These are phyloP conservation scores for Willisornis vidua DNA, from an alignment of 2,113 vertebrate genomes.

Conservation along the genomic window DNA sequence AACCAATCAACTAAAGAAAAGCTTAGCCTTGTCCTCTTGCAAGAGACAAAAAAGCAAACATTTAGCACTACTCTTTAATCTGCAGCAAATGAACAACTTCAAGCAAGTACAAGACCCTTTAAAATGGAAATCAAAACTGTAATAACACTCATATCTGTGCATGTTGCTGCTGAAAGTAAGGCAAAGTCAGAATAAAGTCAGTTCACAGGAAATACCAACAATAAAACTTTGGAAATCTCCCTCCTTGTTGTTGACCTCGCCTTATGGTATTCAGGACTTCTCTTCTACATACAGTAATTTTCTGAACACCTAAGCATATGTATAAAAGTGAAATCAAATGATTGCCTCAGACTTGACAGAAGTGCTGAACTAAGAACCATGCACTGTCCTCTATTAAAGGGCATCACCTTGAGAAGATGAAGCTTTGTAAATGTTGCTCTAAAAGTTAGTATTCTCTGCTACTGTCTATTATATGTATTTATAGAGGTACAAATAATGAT, in stretches of 20 bases:
- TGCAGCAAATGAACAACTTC: not conserved
- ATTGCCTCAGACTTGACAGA: conserved; percentile 93
- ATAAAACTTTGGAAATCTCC: conserved; percentile 22
- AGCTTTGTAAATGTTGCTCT: conserved; percentile 53
- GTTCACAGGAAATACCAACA: conserved; percentile 35
- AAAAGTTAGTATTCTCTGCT: conserved; percentile 59
- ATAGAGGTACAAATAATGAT: not conserved
- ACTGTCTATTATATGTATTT: conserved; percentile 41
- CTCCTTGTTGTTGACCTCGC: conserved; percentile 71
- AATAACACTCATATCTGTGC: not conserved
- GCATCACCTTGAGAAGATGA: conserved; percentile 78
- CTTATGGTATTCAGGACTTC: conserved; percentile 50
- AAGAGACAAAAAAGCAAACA: not conserved
- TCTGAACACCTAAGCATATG: conserved; percentile 95
- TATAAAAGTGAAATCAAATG: conserved; percentile 95
- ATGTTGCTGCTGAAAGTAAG: not conserved
- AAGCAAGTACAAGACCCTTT: not conserved
- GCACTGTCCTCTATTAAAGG: conserved; percentile 77
- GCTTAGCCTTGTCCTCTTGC: not conserved
- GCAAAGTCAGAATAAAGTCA: conserved; percentile 61
- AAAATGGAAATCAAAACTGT: not conserved
- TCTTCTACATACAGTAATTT: conserved; percentile 78
- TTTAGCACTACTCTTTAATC: not conserved
- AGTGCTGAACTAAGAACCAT: conserved; percentile 93
- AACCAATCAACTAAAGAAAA: not conserved